A percentile compares a stretch with the other conserved stretches of the same genome.
These are phyloP conservation scores for Lagria hirta DNA, from an alignment of 2,888 invertebrate genomes.

Conservation along the genomic window DNA sequence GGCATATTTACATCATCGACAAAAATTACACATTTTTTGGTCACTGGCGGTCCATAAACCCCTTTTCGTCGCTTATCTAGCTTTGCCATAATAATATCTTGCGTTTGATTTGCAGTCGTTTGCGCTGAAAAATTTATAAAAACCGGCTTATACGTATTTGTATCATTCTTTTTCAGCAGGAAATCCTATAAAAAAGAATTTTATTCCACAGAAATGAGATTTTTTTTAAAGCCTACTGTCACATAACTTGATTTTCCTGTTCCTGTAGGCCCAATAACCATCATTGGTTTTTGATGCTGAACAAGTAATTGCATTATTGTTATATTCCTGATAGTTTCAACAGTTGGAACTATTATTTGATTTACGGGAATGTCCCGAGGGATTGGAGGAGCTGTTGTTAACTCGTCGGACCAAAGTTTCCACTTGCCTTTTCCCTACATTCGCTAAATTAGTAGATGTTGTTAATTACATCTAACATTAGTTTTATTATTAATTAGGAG, in stretches of 20 bases:
- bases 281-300: slow-evolving; percentile 76
- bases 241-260: slow-evolving; percentile 93
- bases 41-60: slow-evolving; percentile 89
- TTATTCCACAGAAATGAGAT: slow-evolving; percentile 64
- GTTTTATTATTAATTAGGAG: neutral
- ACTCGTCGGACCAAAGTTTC: slow-evolving; percentile 89
- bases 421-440: slow-evolving; percentile 89
- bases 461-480: slow-evolving; percentile 1
- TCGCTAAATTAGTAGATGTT: no score
- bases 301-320: slow-evolving; percentile 78
- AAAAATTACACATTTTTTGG: slow-evolving; percentile 86
- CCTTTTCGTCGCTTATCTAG: slow-evolving; percentile 91
- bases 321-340: slow-evolving; percentile 84
- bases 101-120: slow-evolving; percentile 90
- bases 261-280: slow-evolving; percentile 92
- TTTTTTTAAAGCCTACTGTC: slow-evolving; percentile 65
- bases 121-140: slow-evolving; percentile 93
- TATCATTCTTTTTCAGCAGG: slow-evolving; percentile 77
- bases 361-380: slow-evolving; percentile 89
- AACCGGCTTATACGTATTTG: slow-evolving; percentile 76
- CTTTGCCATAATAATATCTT: slow-evolving; percentile 93
- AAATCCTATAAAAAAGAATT: slow-evolving; percentile 70
- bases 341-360: slow-evolving; percentile 91
- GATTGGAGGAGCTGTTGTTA: slow-evolving; percentile 73
- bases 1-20: slow-evolving; percentile 98